These are phyloP conservation scores for Saguinus imperator DNA, from an alignment of 2,113 vertebrate genomes.

Conservation along the genomic window DNA sequence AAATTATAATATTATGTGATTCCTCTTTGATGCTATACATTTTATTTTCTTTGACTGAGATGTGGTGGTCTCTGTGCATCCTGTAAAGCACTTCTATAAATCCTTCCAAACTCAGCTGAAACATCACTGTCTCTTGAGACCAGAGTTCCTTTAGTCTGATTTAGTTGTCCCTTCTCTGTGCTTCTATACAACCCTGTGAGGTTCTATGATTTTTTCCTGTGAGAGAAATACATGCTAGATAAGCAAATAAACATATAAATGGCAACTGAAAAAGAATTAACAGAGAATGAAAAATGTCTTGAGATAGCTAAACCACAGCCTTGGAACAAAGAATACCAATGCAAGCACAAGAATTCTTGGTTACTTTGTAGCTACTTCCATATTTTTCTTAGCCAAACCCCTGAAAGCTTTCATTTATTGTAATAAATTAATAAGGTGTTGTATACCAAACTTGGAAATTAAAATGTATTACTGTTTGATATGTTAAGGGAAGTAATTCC, in stretches of 20 bases:
- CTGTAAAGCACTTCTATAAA: not conserved
- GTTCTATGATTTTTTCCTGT: not conserved
- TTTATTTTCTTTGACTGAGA: not conserved
- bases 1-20: not conserved
- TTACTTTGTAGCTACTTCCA: not conserved
- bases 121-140: not conserved
- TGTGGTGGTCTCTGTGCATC: not conserved
- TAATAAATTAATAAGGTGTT: not conserved
- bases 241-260: not conserved
- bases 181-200: not conserved
- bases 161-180: not conserved
- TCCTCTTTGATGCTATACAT: not conserved
- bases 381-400: constrained; percentile 5
- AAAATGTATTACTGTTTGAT: not conserved
- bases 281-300: not conserved
- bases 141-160: not conserved
- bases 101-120: not conserved
- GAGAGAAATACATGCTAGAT: not conserved
- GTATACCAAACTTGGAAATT: not conserved
- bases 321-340: not conserved
- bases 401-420: not conserved
- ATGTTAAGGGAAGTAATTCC: not conserved
- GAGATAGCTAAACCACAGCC: constrained; percentile 18
- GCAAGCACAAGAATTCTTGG: not conserved
- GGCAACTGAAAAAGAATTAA: not conserved